Conservation (phyloP, 2,113 vertebrate genomes). For the Ondatra zibethicus region DNA sequence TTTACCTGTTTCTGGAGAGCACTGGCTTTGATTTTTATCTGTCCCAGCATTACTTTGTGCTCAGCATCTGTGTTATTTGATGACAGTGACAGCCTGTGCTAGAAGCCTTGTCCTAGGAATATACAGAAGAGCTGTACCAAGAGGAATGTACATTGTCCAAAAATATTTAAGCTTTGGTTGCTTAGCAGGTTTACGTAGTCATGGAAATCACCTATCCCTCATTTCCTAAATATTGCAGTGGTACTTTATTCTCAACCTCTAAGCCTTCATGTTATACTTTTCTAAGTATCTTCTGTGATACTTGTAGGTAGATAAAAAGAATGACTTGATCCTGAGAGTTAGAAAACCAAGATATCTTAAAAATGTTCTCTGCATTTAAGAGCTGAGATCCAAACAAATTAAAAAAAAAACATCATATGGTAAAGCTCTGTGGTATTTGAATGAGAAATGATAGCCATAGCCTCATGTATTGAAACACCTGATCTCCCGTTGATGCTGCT, state of each 20-base stretch:
- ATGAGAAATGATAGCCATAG: background rate
- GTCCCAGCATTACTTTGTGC: background rate
- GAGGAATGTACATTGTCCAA: fast-evolving
- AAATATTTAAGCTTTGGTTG: background rate
- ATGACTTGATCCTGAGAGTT: background rate
- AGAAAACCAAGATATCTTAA: background rate
- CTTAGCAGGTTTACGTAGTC: background rate
- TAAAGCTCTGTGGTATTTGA: background rate
- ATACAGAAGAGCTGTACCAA: background rate
- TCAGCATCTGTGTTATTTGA: background rate
- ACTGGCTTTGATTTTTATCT: background rate
- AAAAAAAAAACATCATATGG: too few relatives aligned
- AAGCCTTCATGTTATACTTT: background rate
- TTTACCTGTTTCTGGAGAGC: background rate
- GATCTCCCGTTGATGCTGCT: too few relatives aligned
- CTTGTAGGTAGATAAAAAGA: background rate
- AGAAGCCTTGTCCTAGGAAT: background rate
- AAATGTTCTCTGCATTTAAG: background rate
- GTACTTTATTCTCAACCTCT: background rate
- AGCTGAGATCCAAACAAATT: background rate
- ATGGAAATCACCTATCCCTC: background rate
- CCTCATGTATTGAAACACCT: background rate
- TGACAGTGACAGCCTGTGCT: background rate
- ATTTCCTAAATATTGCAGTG: background rate
- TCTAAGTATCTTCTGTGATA: background rate